Percentiles rank a stretch among this genome's conserved stretches.
These are phyloP conservation scores for Leptinotarsa lineolata DNA, from an alignment of 1,140 invertebrate species.

Conservation along the genomic window DNA sequence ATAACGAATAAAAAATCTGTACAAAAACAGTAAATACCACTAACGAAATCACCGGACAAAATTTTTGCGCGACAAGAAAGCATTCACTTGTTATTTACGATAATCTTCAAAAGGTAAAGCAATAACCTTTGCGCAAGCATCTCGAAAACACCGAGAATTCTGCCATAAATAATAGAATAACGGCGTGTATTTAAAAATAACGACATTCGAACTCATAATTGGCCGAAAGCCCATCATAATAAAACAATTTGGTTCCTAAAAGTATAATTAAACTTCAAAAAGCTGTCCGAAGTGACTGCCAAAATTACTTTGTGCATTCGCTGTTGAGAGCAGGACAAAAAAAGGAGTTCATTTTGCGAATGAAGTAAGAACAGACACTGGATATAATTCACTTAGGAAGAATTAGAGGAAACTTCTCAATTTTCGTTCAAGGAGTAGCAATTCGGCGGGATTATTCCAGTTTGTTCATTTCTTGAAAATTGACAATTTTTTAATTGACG, in stretches of 20 bases:
- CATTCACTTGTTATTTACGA: background rate
- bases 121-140: slow-evolving; percentile 13
- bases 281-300: slow-evolving; percentile 39
- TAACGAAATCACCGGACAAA: background rate
- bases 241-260: slow-evolving; percentile 41
- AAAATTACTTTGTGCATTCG: slow-evolving; percentile 32
- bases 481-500: no score
- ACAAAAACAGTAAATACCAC: no score
- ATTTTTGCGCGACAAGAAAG: background rate
- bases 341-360: background rate
- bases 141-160: slow-evolving; percentile 12
- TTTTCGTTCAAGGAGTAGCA: no score
- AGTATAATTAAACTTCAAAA: slow-evolving; percentile 46
- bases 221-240: slow-evolving; percentile 40
- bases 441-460: no score
- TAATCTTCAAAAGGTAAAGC: slow-evolving; percentile 8
- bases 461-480: no score
- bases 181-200: slow-evolving; percentile 36
- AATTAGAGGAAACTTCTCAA: background rate
- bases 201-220: slow-evolving; percentile 40
- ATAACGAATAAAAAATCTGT: no score
- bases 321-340: background rate
- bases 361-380: background rate
- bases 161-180: slow-evolving; percentile 24
- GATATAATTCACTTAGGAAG: background rate